Percentiles rank a stretch among this genome's conserved stretches.
phyloP scores from a whole-genome alignment of 2,113 vertebrate species.

The Gnathonemus longibarbis region DNA sequence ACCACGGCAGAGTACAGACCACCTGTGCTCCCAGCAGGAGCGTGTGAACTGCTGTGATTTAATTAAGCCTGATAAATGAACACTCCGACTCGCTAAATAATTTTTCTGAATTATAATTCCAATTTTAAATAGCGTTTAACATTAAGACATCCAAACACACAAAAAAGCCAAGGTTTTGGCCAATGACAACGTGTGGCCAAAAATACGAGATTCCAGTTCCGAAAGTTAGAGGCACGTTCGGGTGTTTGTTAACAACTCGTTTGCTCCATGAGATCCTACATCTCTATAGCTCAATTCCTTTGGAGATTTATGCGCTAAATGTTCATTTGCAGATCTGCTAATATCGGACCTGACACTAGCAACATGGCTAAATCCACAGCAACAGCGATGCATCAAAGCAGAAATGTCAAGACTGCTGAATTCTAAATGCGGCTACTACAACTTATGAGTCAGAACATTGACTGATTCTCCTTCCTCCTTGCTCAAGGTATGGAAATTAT shows the following conservation, averaged over 20 bases:
- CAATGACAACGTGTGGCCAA: not conserved
- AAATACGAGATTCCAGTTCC: not conserved
- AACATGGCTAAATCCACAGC: not conserved
- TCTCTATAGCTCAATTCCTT: not conserved
- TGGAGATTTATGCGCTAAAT: not conserved
- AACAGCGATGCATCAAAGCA: not conserved
- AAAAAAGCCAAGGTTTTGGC: not conserved
- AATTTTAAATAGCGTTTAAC: not conserved
- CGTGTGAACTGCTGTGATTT: not conserved
- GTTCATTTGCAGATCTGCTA: not conserved
- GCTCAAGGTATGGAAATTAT: not conserved
- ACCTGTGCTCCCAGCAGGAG: not conserved
- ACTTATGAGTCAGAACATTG: not conserved
- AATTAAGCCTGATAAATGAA: conserved; percentile 7
- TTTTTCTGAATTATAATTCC: not conserved
- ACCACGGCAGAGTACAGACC: not conserved
- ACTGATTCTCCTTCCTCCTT: not conserved
- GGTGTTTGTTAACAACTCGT: not conserved
- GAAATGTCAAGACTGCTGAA: not conserved
- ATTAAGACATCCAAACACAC: not conserved
- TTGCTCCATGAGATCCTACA: not conserved
- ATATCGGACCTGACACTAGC: not conserved
- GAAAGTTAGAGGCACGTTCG: not conserved
- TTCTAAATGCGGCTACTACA: not conserved
- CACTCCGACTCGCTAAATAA: not conserved